These are phyloP conservation scores for Tringa solitaria DNA, from an alignment of 2,113 vertebrate species.

Conservation along the genomic window DNA sequence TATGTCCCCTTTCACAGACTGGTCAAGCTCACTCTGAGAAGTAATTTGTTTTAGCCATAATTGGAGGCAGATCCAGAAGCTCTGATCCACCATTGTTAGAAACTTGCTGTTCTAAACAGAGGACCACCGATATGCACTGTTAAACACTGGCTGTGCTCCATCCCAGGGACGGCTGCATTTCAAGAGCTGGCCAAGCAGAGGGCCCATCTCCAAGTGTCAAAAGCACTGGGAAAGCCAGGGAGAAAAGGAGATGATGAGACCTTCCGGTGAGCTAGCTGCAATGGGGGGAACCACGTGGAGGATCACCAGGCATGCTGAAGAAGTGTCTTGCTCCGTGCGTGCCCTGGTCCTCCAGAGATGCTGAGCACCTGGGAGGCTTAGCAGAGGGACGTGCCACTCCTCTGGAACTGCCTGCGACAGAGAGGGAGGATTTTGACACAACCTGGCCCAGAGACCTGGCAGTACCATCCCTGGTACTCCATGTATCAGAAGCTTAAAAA, in stretches of 20 bases:
- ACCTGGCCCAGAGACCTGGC: neutral
- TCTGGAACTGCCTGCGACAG: accelerated
- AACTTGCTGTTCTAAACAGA: neutral
- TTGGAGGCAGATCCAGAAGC: neutral
- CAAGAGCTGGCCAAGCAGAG: neutral
- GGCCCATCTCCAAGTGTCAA: neutral
- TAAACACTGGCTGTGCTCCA: slow-evolving; percentile 33
- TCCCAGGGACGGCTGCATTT: neutral
- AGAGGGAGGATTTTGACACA: neutral
- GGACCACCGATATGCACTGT: neutral
- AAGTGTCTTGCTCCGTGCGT: neutral
- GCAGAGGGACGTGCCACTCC: neutral
- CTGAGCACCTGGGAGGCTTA: neutral
- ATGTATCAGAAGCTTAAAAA: neutral
- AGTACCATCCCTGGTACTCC: neutral
- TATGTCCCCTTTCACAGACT: neutral
- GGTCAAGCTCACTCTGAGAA: neutral
- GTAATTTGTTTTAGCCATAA: slow-evolving; percentile 1
- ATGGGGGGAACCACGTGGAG: neutral
- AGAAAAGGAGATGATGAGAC: neutral
- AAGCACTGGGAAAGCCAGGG: neutral
- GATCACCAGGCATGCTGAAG: neutral
- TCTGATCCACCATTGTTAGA: neutral
- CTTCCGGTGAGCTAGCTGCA: neutral
- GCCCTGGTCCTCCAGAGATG: neutral